phyloP scores from a whole-genome alignment of 2,797 vertebrate genomes.

The Kryptolebias ocellatus region DNA sequence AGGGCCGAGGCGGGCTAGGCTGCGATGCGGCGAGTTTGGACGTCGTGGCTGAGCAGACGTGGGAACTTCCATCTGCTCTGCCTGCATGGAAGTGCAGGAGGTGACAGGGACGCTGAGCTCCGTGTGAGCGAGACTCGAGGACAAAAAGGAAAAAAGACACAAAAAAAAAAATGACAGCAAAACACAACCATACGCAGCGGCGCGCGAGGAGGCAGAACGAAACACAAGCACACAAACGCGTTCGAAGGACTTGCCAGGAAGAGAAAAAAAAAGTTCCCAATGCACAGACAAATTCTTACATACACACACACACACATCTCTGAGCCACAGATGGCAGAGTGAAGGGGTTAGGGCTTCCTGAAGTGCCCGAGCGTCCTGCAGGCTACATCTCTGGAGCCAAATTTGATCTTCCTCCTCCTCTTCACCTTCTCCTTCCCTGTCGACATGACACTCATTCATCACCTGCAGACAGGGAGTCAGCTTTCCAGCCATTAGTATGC shows the following conservation, averaged over 20 bases:
- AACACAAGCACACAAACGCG: neutral
- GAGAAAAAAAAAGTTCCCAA: neutral
- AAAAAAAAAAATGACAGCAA: conserved; percentile 22
- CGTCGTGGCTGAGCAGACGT: conserved; percentile 61
- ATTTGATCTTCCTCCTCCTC: conserved; percentile 54
- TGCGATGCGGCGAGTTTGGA: conserved; percentile 62
- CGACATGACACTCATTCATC: conserved; percentile 76
- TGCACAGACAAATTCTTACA: conserved; percentile 13
- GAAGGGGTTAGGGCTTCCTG: conserved; percentile 71
- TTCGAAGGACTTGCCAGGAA: neutral
- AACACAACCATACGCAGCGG: neutral
- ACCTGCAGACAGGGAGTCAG: conserved; percentile 61
- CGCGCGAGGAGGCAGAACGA: neutral
- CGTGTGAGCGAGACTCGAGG: conserved; percentile 14
- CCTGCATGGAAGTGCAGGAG: conserved; percentile 54
- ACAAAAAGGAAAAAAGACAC: neutral
- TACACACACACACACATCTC: conserved; percentile 25
- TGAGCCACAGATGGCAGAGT: conserved; percentile 74
- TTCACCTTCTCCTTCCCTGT: conserved; percentile 47
- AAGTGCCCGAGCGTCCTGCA: conserved; percentile 68
- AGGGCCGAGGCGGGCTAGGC: conserved; percentile 54
- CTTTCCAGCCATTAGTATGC: conserved; percentile 65
- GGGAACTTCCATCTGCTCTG: conserved; percentile 78
- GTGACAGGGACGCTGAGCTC: conserved; percentile 43
- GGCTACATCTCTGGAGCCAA: conserved; percentile 68